phyloP scores from a whole-genome alignment of 2,888 invertebrate genomes.

The Trissonchulus sp. region DNA sequence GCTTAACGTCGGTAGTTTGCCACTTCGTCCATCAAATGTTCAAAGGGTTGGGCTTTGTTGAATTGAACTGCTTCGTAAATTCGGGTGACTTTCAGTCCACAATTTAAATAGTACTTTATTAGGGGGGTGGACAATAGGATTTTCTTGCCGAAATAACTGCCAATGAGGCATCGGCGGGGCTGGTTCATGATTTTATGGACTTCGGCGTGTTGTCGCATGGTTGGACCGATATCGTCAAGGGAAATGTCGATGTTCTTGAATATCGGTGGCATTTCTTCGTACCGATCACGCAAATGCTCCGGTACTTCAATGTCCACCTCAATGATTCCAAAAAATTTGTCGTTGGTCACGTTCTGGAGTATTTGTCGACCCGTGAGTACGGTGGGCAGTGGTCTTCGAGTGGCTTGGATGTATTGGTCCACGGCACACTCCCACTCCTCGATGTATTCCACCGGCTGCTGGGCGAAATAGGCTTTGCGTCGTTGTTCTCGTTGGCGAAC shows the following conservation, averaged over 20 bases:
- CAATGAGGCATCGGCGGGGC: neutral
- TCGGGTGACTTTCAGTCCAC: slow-evolving; percentile 4
- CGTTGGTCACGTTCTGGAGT: no score
- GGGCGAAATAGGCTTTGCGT: no score
- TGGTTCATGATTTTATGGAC: neutral
- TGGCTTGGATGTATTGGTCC: no score
- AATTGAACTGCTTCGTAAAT: no score
- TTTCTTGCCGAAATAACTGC: neutral
- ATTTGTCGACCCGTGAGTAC: no score
- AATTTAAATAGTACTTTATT: neutral
- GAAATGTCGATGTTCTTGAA: slow-evolving; percentile 17
- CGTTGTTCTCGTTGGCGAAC: no score
- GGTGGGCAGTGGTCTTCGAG: no score
- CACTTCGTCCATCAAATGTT: neutral
- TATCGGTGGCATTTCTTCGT: slow-evolving; percentile 14
- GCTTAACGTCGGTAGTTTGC: neutral
- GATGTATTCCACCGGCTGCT: no score
- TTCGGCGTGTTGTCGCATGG: slow-evolving; percentile 1
- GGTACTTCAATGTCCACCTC: slow-evolving; percentile 13
- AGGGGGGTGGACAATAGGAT: slow-evolving; percentile 10
- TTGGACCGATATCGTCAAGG: slow-evolving; percentile 13
- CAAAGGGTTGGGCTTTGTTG: no score
- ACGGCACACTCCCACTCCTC: no score
- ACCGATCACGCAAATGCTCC: neutral
- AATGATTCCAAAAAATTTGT: no score